phyloP scores from a whole-genome alignment of 2,888 invertebrate genomes.

The Eurois occulta region DNA sequence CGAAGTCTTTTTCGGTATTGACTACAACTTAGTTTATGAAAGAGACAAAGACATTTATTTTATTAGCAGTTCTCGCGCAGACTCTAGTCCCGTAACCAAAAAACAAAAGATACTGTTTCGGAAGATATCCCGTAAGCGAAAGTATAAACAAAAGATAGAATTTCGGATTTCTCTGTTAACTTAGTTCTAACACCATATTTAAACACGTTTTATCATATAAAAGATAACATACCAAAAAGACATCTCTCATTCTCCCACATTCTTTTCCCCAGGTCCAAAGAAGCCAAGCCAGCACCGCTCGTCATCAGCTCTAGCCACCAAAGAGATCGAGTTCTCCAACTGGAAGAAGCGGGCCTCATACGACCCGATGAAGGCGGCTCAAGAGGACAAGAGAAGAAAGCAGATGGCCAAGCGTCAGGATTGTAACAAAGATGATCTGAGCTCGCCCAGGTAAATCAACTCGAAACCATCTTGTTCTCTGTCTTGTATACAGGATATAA shows the following conservation, averaged over 20 bases:
- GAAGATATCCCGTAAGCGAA: too few relatives aligned
- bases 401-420: conserved; percentile 82
- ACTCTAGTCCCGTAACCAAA: too few relatives aligned
- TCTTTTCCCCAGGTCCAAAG: conserved; percentile 83
- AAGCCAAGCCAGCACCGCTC: conserved; percentile 91
- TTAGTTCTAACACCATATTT: too few relatives aligned
- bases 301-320: conserved; percentile 92
- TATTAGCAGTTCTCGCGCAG: too few relatives aligned
- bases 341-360: conserved; percentile 97
- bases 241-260: background rate
- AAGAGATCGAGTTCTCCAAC: conserved; percentile 95
- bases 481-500: too few relatives aligned
- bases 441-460: conserved; percentile 83
- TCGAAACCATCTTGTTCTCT: background rate
- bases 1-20: too few relatives aligned
- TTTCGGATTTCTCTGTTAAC: too few relatives aligned
- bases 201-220: too few relatives aligned
- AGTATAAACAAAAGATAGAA: too few relatives aligned
- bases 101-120: too few relatives aligned
- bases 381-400: conserved; percentile 94
- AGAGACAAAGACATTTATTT: too few relatives aligned
- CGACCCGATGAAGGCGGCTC: conserved; percentile 97
- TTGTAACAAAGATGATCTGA: conserved; percentile 85
- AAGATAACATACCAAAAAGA: background rate
- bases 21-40: too few relatives aligned